Conservation (phyloP, 2,113 vertebrate species). For the Phalacrocorax carbo region DNA sequence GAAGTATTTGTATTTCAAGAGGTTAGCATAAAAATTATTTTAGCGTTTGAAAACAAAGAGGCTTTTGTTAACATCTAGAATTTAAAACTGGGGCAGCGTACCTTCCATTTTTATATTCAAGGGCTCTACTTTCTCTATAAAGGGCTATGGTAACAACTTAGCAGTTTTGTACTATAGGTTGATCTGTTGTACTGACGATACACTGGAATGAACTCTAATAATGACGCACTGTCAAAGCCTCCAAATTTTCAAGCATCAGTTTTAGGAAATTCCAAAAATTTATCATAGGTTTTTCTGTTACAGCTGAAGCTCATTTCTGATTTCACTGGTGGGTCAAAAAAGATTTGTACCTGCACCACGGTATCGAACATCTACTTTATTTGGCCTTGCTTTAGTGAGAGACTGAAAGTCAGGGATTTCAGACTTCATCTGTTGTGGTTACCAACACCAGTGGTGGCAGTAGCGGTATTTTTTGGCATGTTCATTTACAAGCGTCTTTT, state of each 20-base stretch:
- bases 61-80: neutral
- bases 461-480: neutral
- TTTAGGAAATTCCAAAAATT: neutral
- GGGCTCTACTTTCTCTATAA: neutral
- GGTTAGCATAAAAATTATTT: neutral
- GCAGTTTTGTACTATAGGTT: accelerated
- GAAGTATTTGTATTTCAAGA: neutral
- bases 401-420: neutral
- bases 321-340: neutral
- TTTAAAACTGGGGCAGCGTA: neutral
- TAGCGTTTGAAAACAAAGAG: neutral
- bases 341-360: neutral
- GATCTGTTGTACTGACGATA: neutral
- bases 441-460: neutral
- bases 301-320: neutral
- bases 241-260: neutral
- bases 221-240: neutral
- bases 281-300: neutral
- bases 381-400: neutral
- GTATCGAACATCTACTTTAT: neutral
- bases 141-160: neutral
- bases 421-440: neutral
- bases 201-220: neutral
- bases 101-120: neutral
- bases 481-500: neutral